Conservation (phyloP, 2,888 invertebrate genomes). For the Augiades crinisus region DNA sequence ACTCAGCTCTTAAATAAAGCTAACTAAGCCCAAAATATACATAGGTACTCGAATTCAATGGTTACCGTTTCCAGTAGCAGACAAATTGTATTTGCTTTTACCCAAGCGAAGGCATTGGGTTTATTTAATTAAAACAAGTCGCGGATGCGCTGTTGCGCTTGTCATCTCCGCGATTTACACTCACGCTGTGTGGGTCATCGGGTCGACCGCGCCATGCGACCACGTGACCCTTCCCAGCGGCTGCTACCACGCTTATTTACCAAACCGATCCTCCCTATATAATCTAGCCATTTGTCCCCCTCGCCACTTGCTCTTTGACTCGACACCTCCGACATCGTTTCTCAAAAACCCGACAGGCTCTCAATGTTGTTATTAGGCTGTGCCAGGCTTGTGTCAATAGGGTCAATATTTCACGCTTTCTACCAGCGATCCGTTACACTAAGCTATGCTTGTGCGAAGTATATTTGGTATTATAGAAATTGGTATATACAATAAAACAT, state of each 20-base stretch:
- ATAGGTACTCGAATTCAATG: too few relatives aligned
- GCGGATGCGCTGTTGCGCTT: slow-evolving; percentile 16
- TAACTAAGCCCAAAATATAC: too few relatives aligned
- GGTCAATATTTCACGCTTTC: slow-evolving; percentile 1
- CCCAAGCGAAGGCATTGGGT: neutral
- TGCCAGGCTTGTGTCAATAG: slow-evolving; percentile 12
- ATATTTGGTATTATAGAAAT: neutral
- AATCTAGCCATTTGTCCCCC: slow-evolving; percentile 30
- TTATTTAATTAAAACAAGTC: slow-evolving; percentile 14
- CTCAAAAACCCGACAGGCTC: slow-evolving; percentile 5
- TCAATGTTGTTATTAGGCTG: slow-evolving; percentile 10
- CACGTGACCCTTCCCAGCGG: slow-evolving; percentile 14
- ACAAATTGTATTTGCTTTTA: neutral
- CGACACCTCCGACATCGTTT: slow-evolving; percentile 46
- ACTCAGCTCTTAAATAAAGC: too few relatives aligned
- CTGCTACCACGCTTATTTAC: slow-evolving; percentile 23
- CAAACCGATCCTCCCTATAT: slow-evolving; percentile 22
- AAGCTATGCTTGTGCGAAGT: neutral
- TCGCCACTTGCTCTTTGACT: slow-evolving; percentile 46
- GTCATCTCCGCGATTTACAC: slow-evolving; percentile 26
- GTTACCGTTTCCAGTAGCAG: too few relatives aligned
- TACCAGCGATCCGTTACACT: neutral
- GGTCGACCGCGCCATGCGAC: slow-evolving; percentile 17
- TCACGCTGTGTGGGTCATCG: slow-evolving; percentile 19
- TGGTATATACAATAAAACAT: too few relatives aligned